These are phyloP conservation scores for Bostrychus sinensis DNA, from an alignment of 2,113 vertebrate species.

Conservation along the genomic window DNA sequence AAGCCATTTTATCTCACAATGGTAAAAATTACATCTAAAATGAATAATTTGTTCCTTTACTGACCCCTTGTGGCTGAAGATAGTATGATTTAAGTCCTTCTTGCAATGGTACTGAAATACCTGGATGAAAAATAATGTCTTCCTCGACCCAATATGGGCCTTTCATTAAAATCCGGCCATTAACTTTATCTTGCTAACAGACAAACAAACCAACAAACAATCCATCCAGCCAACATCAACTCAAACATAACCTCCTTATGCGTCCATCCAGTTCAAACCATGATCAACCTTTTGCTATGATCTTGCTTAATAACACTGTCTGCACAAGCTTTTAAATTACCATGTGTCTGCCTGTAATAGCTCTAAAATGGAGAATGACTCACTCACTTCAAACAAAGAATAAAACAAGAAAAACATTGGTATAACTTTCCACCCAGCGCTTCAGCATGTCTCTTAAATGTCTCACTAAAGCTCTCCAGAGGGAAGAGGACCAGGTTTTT, in stretches of 20 bases:
- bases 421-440: constrained; percentile 31
- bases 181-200: too few relatives aligned
- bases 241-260: neutral
- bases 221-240: too few relatives aligned
- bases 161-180: too few relatives aligned
- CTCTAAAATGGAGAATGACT: constrained; percentile 16
- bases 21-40: too few relatives aligned
- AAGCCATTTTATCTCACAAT: too few relatives aligned
- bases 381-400: constrained; percentile 13
- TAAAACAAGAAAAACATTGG: constrained; percentile 26
- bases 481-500: constrained; percentile 27
- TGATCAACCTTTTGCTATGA: neutral
- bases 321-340: neutral
- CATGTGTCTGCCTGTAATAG: neutral
- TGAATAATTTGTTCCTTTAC: too few relatives aligned
- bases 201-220: too few relatives aligned
- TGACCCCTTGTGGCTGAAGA: too few relatives aligned
- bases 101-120: too few relatives aligned
- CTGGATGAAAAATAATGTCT: too few relatives aligned
- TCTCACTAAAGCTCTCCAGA: constrained; percentile 35
- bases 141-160: too few relatives aligned
- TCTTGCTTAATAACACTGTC: neutral
- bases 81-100: too few relatives aligned
- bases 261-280: neutral
- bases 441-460: constrained; percentile 31